Base-by-base conservation (phyloP, 2,888 invertebrate genomes). In the Cyaniris semiargus region DNA sequence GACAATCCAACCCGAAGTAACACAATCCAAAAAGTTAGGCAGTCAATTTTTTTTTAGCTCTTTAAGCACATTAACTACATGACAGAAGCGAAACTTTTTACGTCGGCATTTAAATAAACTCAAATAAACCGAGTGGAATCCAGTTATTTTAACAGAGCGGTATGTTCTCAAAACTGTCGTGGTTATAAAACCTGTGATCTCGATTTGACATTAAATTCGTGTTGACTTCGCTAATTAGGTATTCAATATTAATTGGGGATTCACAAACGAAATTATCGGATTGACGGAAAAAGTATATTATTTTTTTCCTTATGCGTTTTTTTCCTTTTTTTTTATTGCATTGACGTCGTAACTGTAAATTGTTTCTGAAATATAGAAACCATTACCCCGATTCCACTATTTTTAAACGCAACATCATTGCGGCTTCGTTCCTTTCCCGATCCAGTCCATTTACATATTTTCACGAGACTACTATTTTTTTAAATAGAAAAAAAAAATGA, bases 171-270 rank as follows among this genome's bases (percentile, higher is more conserved):
- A 70, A 78, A 53, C 72, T 79, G 78, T 76, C 78, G 76, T 74
- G 70, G 44, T 21, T 76, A 71, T 79, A 81, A 78, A 79, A 78
- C 75, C 76, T 31, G 72, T 76, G 53, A 77, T 76, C 70, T 76
- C 71, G 76, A 76, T 72, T 66, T 75, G 53, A 60, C 74, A 74
- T 75, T 38, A 76, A 78, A 74, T 34, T 76, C 53, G 56, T 71
- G 76, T 78, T n/a, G 56, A 38, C 5, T n/a, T 13, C 72, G 60
- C 48, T 66, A 72, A 60, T 21, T 72, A 71, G 6, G 27, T 48
- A 23, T 70, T 58, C 76, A 74, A 75, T 34, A 15, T 76, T 53
- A 77, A 78, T 80, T 76, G 27, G 66, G 27, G 18, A 66, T 31
- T 31, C 27, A 18, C 15, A 15, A 15, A 21, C n/a, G n/a, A 66